Conservation (phyloP, 2,888 invertebrate genomes). For the Gryllus longicercus region DNA sequence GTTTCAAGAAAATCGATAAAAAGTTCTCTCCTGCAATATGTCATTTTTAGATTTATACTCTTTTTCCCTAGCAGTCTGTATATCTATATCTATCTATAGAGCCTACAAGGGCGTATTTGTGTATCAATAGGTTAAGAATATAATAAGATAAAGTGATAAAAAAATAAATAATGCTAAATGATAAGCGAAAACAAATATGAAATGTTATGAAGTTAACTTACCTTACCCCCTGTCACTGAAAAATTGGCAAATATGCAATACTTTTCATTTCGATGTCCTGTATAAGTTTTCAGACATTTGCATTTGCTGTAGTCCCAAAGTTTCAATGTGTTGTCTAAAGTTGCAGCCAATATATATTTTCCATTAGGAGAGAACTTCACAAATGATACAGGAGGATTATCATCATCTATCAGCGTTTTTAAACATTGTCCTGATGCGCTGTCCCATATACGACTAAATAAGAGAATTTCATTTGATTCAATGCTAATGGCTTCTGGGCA, state of each 20-base stretch:
- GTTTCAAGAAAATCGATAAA: too few species aligned
- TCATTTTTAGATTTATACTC: too few species aligned
- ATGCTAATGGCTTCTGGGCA: too few species aligned
- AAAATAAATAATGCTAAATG: neutral
- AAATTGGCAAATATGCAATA: constrained; percentile 99
- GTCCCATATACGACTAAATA: constrained; percentile 95
- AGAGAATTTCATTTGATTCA: constrained; percentile 25
- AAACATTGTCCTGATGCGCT: constrained; percentile 98
- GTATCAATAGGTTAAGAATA: neutral
- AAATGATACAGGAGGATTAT: constrained; percentile 99
- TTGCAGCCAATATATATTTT: constrained; percentile 97
- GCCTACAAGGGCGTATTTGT: too few species aligned
- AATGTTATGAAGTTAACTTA: constrained; percentile 45
- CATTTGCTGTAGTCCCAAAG: constrained; percentile 99
- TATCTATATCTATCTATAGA: too few species aligned
- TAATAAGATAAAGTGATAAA: constrained; percentile 4
- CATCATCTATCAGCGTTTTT: constrained; percentile 98
- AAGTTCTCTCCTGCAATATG: too few species aligned
- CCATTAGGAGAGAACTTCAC: constrained; percentile 99
- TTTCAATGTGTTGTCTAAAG: constrained; percentile 96
- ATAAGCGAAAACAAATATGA: constrained; percentile 6
- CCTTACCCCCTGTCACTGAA: constrained; percentile 99
- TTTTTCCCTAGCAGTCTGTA: too few species aligned
- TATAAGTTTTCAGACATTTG: constrained; percentile 96
- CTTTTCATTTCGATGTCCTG: constrained; percentile 97